Evolutionary conservation across 2,113 vertebrate genomes (phyloP).

Genomic region (Strix aluco): DNA sequence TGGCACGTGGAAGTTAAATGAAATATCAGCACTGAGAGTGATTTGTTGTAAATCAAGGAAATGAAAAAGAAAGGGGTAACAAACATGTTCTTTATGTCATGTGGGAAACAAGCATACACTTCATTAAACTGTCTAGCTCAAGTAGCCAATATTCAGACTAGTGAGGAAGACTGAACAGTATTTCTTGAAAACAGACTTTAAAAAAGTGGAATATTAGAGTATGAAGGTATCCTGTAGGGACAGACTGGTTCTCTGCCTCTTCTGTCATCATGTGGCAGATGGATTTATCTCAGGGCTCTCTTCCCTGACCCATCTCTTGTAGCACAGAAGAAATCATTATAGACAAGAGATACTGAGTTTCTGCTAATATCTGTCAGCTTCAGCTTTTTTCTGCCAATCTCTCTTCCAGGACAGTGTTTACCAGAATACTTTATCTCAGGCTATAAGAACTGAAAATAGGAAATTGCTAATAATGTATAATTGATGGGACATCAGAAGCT

Average conservation of each 20-base stretch:
- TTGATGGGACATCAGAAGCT: background rate
- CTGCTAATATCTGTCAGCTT: background rate
- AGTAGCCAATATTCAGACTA: background rate
- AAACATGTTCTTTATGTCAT: background rate
- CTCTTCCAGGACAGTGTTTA: background rate
- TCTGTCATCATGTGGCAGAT: background rate
- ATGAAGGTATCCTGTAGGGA: background rate
- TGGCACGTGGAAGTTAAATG: background rate
- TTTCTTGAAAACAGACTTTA: background rate
- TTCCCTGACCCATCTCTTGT: background rate
- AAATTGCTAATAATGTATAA: conserved; percentile 9
- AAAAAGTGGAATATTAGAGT: background rate
- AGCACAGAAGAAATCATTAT: background rate
- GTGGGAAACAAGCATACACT: background rate
- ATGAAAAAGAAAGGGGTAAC: background rate
- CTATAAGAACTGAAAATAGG: background rate
- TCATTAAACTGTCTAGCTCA: background rate
- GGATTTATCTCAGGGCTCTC: background rate
- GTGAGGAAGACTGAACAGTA: background rate
- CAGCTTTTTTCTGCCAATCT: background rate
- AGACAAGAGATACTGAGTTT: background rate
- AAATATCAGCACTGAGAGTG: background rate
- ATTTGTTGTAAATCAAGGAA: background rate
- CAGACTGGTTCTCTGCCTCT: background rate
- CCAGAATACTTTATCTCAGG: background rate